Evolutionary conservation across 2,797 vertebrate genomes (phyloP).

Genomic region (Dromococcyx pavoninus): DNA sequence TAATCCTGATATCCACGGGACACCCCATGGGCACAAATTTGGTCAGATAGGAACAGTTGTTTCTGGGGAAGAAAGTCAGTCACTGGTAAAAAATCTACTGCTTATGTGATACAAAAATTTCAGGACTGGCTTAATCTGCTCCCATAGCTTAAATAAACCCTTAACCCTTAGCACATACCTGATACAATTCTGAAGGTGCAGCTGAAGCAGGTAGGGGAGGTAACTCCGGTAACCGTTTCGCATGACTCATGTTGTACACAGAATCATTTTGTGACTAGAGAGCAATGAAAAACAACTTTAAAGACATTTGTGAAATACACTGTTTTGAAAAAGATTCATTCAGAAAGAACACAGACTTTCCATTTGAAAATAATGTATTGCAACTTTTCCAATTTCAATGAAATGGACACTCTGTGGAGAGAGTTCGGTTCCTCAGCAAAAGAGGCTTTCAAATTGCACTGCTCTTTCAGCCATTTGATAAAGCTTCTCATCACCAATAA

Average conservation of each 20-base stretch:
- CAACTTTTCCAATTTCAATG: not conserved
- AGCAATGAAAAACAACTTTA: constrained; percentile 11
- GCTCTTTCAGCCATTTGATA: not conserved
- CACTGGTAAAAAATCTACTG: not conserved
- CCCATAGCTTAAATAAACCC: not conserved
- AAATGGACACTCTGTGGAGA: not conserved
- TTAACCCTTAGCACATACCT: constrained; percentile 70
- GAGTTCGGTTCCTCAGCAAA: not conserved
- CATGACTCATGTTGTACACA: constrained; percentile 74
- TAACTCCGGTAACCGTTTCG: constrained; percentile 44
- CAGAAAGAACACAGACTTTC: not conserved
- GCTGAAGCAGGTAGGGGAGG: constrained; percentile 52
- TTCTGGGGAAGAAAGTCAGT: not conserved
- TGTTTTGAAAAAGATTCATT: not conserved
- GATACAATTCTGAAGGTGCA: constrained; percentile 74
- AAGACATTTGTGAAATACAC: not conserved
- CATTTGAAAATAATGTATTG: not conserved
- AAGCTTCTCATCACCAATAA: not conserved
- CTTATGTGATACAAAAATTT: not conserved
- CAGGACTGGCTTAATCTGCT: not conserved
- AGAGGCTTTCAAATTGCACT: not conserved
- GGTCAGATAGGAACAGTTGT: not conserved
- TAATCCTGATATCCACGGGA: too few relatives aligned
- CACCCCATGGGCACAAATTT: not conserved
- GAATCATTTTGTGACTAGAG: constrained; percentile 61